Conservation (phyloP, 2,888 invertebrate genomes). For the Litoditis marina region DNA sequence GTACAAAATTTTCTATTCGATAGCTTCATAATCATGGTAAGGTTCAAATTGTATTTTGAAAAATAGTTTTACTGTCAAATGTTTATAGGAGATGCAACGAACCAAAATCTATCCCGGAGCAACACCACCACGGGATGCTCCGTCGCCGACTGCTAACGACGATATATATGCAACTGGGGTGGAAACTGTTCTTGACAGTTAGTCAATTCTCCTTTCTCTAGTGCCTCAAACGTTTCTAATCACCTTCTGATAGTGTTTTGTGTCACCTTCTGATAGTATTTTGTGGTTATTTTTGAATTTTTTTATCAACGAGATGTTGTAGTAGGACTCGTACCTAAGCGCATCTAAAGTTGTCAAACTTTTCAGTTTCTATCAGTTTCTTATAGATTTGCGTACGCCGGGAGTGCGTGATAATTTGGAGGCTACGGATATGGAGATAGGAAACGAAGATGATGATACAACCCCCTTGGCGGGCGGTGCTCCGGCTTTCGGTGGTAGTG, state of each 20-base stretch:
- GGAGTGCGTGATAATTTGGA: slow-evolving; percentile 18
- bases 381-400: slow-evolving; percentile 8
- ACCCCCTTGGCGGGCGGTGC: no score
- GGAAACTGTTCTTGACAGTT: slow-evolving; percentile 24
- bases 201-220: background rate
- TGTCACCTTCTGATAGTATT: no score
- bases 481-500: no score
- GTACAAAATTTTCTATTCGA: no score
- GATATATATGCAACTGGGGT: slow-evolving; percentile 34
- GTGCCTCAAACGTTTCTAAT: slow-evolving; percentile 1
- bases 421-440: slow-evolving; percentile 48
- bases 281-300: no score
- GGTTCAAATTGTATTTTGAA: no score
- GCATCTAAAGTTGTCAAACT: no score
- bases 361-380: no score
- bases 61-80: no score
- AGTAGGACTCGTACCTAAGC: no score
- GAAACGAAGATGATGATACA: slow-evolving; percentile 39
- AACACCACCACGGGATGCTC: slow-evolving; percentile 47
- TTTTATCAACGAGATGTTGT: no score
- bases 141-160: slow-evolving; percentile 37
- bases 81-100: slow-evolving; percentile 35
- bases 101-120: slow-evolving; percentile 47
- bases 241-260: background rate
- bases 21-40: no score